These are phyloP conservation scores for Erpornis zantholeuca DNA, from an alignment of 2,113 vertebrate species.

Conservation along the genomic window DNA sequence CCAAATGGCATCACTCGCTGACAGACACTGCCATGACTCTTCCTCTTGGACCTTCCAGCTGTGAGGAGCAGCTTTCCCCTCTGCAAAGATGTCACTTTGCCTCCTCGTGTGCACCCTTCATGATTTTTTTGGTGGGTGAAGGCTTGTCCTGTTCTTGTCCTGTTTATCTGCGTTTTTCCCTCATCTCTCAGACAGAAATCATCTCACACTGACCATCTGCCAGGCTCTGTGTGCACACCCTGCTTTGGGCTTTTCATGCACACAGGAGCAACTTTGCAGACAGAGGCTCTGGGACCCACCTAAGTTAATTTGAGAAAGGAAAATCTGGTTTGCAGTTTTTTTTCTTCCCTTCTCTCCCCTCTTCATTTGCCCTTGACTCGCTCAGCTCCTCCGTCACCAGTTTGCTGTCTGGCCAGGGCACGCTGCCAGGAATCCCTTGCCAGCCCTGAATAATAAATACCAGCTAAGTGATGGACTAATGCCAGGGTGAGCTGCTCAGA, in stretches of 20 bases:
- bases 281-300: not conserved
- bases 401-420: constrained; percentile 64
- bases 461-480: constrained; percentile 77
- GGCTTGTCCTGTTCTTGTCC: not conserved
- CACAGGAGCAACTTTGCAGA: not conserved
- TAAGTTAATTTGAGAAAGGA: constrained; percentile 6
- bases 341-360: not conserved
- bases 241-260: not conserved
- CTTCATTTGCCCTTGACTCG: constrained; percentile 60
- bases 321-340: constrained; percentile 30
- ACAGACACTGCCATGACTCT: not conserved
- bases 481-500: constrained; percentile 74
- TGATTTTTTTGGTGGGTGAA: not conserved
- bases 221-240: not conserved
- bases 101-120: accelerated
- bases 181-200: not conserved
- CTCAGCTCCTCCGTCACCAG: constrained; percentile 2
- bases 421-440: constrained; percentile 67
- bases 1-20: not conserved
- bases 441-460: constrained; percentile 83
- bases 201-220: not conserved
- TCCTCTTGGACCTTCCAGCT: not conserved
- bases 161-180: not conserved
- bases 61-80: not conserved
- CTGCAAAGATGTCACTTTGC: not conserved